Conservation (phyloP, 2,113 vertebrate species). For the Alaudala cheleensis region DNA sequence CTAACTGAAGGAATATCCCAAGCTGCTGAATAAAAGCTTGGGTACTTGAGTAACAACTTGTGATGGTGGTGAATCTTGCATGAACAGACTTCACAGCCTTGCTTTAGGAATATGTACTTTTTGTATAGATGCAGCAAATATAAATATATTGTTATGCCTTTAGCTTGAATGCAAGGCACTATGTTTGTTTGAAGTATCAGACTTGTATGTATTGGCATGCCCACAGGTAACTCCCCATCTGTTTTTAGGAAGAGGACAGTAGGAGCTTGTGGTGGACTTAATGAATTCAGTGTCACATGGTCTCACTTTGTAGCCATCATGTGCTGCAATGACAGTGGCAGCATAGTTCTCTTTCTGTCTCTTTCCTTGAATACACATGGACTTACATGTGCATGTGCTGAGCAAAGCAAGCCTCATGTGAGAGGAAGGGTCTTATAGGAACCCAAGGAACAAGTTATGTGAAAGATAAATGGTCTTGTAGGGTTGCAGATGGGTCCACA, state of each 20-base stretch:
- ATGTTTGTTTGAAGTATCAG: background rate
- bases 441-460: background rate
- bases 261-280: background rate
- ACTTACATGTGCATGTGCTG: accelerated
- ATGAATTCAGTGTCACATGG: background rate
- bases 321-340: background rate
- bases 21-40: background rate
- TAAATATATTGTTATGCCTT: background rate
- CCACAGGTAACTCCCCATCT: too few species aligned
- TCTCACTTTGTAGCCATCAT: background rate
- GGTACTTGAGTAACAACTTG: background rate
- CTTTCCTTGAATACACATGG: background rate
- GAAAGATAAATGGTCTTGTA: background rate
- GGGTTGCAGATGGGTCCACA: background rate
- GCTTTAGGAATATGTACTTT: background rate
- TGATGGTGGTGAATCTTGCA: background rate
- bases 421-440: background rate
- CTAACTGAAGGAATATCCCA: background rate
- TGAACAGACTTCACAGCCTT: background rate
- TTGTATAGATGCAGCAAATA: background rate
- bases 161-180: background rate
- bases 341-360: background rate
- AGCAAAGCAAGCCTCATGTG: background rate
- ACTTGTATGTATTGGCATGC: background rate
- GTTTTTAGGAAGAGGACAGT: background rate